Evolutionary conservation across 2,888 invertebrate genomes (phyloP), one percentile per base, ranked within the genome.

Genomic region (Spodoptera exigua): DNA sequence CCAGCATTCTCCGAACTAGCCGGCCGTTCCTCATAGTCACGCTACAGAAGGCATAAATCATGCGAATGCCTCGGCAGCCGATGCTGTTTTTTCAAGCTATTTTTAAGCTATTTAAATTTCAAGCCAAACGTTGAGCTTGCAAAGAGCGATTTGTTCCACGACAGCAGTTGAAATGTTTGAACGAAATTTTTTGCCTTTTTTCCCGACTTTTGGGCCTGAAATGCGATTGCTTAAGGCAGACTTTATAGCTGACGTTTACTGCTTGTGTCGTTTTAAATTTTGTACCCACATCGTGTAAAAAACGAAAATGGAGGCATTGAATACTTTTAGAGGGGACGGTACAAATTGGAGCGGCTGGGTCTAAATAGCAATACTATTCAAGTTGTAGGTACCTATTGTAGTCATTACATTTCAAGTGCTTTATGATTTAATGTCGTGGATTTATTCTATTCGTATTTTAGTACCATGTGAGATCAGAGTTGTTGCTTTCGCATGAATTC

Each of bases 1-100:
- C 78, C 74, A 82, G 85, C 87, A 88, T 89, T 87, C 85, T 82
- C 83, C 82, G 85, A 87, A 89, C 85, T 87, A 85, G 79, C 81
- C 71, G 76, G 83, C 80, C 83, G 84, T 84, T 84, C 81, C 80
- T 80, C 58, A 80, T 69, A 89, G 89, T 87, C 89, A 89, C 89
- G 89, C 87, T 81, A 88, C 79, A 81, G 73, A 72, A 81, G 76
- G 79, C 79, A 86, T 88, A 89, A 89, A 89, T 90, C 89, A 90
- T 89, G 84, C 76, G 79, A 84, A 80, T 79, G 71, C 76, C 73
- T 74, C 71, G 72, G 69, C 75, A 76, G 74, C 69, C 74, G 68
- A 74, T 72, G 74, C 78, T 78, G 74, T 73, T 72, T 73, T 71
- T 75, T 69, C 61, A 47, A 59, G 67, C 65, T 63, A 82, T 83